A percentile compares a stretch with the other conserved stretches of the same genome.
phyloP scores from a whole-genome alignment of 1,140 invertebrate species.

The Eumeta japonica region DNA sequence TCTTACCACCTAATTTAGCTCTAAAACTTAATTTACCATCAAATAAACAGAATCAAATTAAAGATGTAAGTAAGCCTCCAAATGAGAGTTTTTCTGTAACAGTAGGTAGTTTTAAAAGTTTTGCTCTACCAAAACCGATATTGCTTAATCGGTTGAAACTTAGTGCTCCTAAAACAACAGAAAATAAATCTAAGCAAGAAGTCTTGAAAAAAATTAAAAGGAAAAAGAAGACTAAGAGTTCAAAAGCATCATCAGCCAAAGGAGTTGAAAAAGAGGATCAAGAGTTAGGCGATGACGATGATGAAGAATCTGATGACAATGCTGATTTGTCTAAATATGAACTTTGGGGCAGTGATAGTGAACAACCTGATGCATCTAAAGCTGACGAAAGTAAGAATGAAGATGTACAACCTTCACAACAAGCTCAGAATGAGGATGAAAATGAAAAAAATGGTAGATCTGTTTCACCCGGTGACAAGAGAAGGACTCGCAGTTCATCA shows the following conservation, averaged over 20 bases:
- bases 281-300: slow-evolving; percentile 43
- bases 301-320: slow-evolving; percentile 52
- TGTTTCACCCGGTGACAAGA: slow-evolving; percentile 20
- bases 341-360: slow-evolving; percentile 51
- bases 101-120: slow-evolving; percentile 55
- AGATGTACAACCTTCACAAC: neutral
- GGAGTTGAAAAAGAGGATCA: slow-evolving; percentile 18
- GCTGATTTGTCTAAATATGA: slow-evolving; percentile 56
- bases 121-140: slow-evolving; percentile 53
- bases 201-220: slow-evolving; percentile 23
- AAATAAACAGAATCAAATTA: slow-evolving; percentile 18
- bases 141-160: slow-evolving; percentile 49
- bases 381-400: slow-evolving; percentile 16
- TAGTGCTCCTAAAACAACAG: slow-evolving; percentile 32
- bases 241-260: neutral
- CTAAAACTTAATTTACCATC: slow-evolving; percentile 35
- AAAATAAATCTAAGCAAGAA: slow-evolving; percentile 26
- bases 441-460: slow-evolving; percentile 30
- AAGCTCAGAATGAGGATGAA: slow-evolving; percentile 16
- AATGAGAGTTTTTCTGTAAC: slow-evolving; percentile 36
- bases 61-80: slow-evolving; percentile 7
- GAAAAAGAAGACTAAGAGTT: slow-evolving; percentile 19
- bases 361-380: slow-evolving; percentile 37
- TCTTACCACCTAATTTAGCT: slow-evolving; percentile 22
- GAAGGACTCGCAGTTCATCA: slow-evolving; percentile 42